Evolutionary conservation across 1,140 invertebrate species (phyloP), one percentile per base, ranked within the genome.

Genomic region (Streblospio benedicti): DNA sequence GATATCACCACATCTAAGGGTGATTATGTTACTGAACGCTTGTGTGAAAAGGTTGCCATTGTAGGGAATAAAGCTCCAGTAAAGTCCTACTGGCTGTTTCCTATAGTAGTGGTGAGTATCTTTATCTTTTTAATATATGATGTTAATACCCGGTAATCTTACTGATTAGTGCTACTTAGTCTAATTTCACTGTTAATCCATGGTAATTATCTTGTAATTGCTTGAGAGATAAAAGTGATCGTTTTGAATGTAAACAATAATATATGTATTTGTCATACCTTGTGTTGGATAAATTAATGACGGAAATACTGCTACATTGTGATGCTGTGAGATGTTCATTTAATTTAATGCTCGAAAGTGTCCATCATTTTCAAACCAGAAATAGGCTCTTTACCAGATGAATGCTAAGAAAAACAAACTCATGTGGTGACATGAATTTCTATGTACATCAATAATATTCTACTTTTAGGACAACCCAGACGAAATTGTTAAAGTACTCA

Each of bases 31-130:
- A 65, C 56, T 18, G 28, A 64, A 28, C 63, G 69, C 27, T 62
- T 79, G 4, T 69, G 72, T 25, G 63, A 65, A 0, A 58, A 56
- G 14, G 65, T 75, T 18, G 67, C 68, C 2, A n/a, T 68, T 20
- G 71, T 78, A n/a, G 77, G 77, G 6, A 55, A 43, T 14, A 62
- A 69, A 28, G 67, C 69, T 4, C 35, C 67, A 9, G 50, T 71
- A 6, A 75, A 72, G 32, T 75, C 75, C 49, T 75, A 71, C 56
- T 79, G 77, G 77, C 67, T 79, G 27, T 79, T 75, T 65, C 77
- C 77, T 12, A 69, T 79, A 49, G 33, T 77, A 31, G 72, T 74
- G 59, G 76, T 77, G 67, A 69, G 75, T 69, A 30, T 56, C 16
- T 54, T 30, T 12, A 12, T 6, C 14, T 2, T 23, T 9, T 56